Conservation (phyloP, 1,140 invertebrate genomes). For the Oryzaephilus surinamensis region DNA sequence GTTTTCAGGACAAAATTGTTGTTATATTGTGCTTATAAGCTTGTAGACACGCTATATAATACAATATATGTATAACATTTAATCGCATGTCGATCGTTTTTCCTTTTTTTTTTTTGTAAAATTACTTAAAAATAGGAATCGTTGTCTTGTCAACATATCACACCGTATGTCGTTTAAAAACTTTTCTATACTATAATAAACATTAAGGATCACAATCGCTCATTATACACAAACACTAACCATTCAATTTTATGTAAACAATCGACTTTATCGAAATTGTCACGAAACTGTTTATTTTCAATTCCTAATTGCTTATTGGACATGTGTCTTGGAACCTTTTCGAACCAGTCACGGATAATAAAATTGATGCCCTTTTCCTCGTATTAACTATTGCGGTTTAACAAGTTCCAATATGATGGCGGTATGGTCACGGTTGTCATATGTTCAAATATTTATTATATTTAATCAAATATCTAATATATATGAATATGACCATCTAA, state of each 20-base stretch:
- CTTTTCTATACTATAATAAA: neutral
- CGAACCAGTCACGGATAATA: slow-evolving; percentile 16
- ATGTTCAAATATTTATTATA: too few species aligned
- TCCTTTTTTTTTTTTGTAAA: too few species aligned
- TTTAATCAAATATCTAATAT: too few species aligned
- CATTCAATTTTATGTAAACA: too few species aligned
- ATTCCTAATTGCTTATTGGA: slow-evolving; percentile 26
- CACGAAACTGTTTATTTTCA: slow-evolving; percentile 27
- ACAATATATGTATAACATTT: neutral
- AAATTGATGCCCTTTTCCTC: slow-evolving; percentile 16
- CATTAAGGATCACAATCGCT: neutral
- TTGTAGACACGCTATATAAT: slow-evolving; percentile 10
- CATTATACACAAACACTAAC: too few species aligned
- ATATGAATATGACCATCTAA: too few species aligned
- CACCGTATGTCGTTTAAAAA: slow-evolving; percentile 23
- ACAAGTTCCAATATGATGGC: too few species aligned
- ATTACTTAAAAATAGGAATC: slow-evolving; percentile 22
- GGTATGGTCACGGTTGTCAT: slow-evolving; percentile 17
- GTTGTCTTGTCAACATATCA: slow-evolving; percentile 33
- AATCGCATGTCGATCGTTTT: slow-evolving; percentile 25
- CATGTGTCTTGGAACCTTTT: too few species aligned
- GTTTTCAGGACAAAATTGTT: slow-evolving; percentile 17
- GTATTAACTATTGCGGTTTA: slow-evolving; percentile 24
- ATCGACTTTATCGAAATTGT: slow-evolving; percentile 14
- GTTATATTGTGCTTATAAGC: slow-evolving; percentile 17